Percentiles rank a stretch among this genome's conserved stretches.
Evolutionary conservation across 2,888 invertebrate genomes (phyloP).

Genomic region (Cryptosula pallasiana): DNA sequence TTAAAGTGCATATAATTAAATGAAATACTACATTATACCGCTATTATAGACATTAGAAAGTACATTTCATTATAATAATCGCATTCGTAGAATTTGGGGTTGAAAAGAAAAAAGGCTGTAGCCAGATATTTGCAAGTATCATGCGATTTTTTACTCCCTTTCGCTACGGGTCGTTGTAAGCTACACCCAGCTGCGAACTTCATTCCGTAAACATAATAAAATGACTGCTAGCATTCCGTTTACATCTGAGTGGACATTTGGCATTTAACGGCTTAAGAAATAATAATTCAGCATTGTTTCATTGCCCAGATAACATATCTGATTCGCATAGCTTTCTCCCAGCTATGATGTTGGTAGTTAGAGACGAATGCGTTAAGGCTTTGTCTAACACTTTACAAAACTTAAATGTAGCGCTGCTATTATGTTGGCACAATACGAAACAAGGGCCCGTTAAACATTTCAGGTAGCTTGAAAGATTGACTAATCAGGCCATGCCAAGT

Average conservation of each 20-base stretch:
- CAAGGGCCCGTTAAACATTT: slow-evolving; percentile 4
- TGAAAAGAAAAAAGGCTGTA: too few species aligned
- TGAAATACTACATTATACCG: too few species aligned
- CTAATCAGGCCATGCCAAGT: neutral
- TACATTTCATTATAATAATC: too few species aligned
- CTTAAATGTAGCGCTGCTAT: neutral
- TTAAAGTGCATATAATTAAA: too few species aligned
- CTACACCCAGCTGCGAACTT: too few species aligned
- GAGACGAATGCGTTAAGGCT: neutral
- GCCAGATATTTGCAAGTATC: too few species aligned
- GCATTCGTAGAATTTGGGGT: too few species aligned
- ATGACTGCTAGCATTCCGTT: too few species aligned
- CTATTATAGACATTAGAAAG: too few species aligned
- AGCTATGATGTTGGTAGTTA: neutral
- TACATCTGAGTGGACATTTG: slow-evolving; percentile 3
- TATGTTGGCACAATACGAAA: neutral
- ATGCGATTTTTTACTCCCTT: too few species aligned
- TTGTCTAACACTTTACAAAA: neutral
- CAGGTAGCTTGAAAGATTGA: neutral
- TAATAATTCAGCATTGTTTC: slow-evolving; percentile 10
- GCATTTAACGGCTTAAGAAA: neutral
- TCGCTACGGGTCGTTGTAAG: too few species aligned
- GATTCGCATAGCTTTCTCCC: neutral
- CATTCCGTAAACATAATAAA: too few species aligned
- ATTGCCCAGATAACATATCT: neutral